A percentile compares a stretch with the other conserved stretches of the same genome.
Conservation (phyloP, 2,888 invertebrate species). For the Dermolepida albohirtum region DNA sequence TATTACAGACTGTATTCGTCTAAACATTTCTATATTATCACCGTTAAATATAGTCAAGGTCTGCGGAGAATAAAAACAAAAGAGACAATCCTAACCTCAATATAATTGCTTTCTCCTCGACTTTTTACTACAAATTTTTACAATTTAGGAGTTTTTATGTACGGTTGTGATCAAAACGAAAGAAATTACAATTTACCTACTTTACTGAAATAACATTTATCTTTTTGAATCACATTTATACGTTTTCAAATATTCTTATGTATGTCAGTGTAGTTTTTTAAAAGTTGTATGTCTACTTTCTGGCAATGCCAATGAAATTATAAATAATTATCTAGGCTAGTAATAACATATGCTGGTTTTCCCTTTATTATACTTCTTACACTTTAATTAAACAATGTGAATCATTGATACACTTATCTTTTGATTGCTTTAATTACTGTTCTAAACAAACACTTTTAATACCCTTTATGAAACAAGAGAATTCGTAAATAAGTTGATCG, state of each 20-base stretch:
- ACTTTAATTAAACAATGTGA: not conserved
- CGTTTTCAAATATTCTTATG: constrained; percentile 41
- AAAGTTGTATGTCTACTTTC: constrained; percentile 9
- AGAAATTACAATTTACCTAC: constrained; percentile 10
- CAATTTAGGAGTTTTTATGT: not conserved
- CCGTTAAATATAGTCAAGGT: constrained; percentile 42
- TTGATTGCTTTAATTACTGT: not conserved
- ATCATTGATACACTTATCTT: constrained; percentile 18
- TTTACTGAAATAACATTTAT: constrained; percentile 14
- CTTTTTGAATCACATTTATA: constrained; percentile 21
- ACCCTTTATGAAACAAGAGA: not conserved
- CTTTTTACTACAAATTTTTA: constrained; percentile 5
- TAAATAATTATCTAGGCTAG: constrained; percentile 4
- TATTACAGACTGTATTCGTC: not conserved
- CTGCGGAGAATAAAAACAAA: constrained; percentile 42
- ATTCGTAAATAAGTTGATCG: not conserved
- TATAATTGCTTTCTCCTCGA: constrained; percentile 42
- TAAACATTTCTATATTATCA: constrained; percentile 27
- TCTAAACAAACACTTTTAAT: constrained; percentile 2
- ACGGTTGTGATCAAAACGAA: not conserved
- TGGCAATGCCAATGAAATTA: constrained; percentile 4
- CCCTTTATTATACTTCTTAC: not conserved
- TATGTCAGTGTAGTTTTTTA: constrained; percentile 2
- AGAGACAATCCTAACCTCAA: constrained; percentile 44
- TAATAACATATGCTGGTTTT: not conserved